Evolutionary conservation across 2,888 invertebrate genomes (phyloP), one percentile per base, ranked within the genome.

Genomic region (Drosophila subquinaria): DNA sequence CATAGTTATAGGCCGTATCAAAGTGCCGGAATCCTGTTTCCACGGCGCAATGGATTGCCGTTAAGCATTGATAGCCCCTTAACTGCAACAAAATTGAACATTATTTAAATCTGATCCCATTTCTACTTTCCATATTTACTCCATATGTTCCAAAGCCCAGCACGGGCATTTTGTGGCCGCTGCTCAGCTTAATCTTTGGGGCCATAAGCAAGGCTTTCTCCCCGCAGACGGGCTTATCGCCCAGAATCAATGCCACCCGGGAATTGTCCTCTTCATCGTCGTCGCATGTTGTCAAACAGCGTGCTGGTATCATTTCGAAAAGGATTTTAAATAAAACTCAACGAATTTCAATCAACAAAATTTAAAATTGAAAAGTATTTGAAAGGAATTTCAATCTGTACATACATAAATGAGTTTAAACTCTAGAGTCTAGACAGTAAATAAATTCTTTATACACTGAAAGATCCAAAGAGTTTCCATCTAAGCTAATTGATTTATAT

Each of bases 101-200:
- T 8, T 13, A 4, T 17, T 20, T 2, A 5, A 8, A 30, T 30
- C 30, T 8, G 13, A 35, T 13, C 0, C 6, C 1, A 35, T 8
- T 20, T 23, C 2, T n/a, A 6, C 0, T 17, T 3, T n/a, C 1
- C 1, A 5, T 15, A 20, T 9, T 63, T 75, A 53, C 81, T 38
- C 57, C 50, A 52, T 65, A 38, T 8, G 96, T 97, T 8, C 96
- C 97, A 17, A 97, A 93, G 0, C 96, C 96, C 1, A 96, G 90
- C 2, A 94, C 93, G 0, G 96, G 96, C 83, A 95, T 94, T 72
- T 95, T 93, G 23, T 92, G 79, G 0, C 95, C 96, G 86, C 95
- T 95, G 82, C 93, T 94, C 11, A 96, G 94, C 73, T 94, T 94
- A 0, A 96, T 91, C 77, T 89, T 93, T 0, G 95, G 94, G n/a